Evolutionary conservation across 53 echinoderm and acorn worm genomes (phyloP).

Genomic region (Zoroaster sp.): DNA sequence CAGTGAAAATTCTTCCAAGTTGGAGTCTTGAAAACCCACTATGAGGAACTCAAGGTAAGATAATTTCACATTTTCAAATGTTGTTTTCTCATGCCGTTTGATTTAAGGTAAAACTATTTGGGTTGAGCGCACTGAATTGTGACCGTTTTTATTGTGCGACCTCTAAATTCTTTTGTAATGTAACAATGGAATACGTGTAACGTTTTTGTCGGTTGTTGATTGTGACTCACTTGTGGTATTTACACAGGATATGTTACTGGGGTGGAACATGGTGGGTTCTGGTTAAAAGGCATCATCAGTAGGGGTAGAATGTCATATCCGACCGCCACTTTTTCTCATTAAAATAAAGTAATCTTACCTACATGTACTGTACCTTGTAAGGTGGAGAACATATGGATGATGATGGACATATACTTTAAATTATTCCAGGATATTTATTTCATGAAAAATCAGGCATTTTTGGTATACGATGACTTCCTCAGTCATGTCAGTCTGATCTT

Average conservation of each 20-base stretch:
- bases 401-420: too few species aligned
- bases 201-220: background rate
- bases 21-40: background rate
- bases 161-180: background rate
- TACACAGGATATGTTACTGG: background rate
- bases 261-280: too few species aligned
- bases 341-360: too few species aligned
- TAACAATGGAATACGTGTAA: background rate
- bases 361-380: too few species aligned
- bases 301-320: background rate
- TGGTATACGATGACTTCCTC: too few species aligned
- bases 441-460: too few species aligned
- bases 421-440: too few species aligned
- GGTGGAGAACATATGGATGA: too few species aligned
- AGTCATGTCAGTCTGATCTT: too few species aligned
- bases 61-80: background rate
- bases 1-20: background rate
- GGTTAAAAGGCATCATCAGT: background rate
- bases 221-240: too few species aligned
- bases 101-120: constrained; percentile 16
- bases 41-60: background rate
- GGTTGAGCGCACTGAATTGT: constrained; percentile 18
- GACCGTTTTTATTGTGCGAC: background rate
- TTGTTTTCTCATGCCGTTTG: background rate
- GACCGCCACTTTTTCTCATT: too few species aligned